A percentile compares a stretch with the other conserved stretches of the same genome.
These are phyloP conservation scores for Gandaritis pyraliata DNA, from an alignment of 2,888 invertebrate species.

Conservation along the genomic window DNA sequence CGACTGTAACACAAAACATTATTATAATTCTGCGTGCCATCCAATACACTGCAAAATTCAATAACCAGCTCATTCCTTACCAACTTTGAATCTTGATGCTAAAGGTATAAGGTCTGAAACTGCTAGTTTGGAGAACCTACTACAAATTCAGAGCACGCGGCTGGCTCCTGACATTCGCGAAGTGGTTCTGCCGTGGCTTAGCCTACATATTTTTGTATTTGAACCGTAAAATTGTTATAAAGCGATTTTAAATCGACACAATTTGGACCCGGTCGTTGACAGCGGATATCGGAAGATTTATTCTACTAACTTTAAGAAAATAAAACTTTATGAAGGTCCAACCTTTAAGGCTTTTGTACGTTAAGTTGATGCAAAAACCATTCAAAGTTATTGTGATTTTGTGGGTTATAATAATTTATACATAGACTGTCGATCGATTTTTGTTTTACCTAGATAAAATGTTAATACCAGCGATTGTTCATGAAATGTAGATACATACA, in stretches of 20 bases:
- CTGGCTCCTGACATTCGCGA: slow-evolving; percentile 45
- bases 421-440: too few relatives aligned
- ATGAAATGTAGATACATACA: too few relatives aligned
- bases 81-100: slow-evolving; percentile 21
- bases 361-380: too few relatives aligned
- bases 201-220: slow-evolving; percentile 44
- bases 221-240: slow-evolving; percentile 53
- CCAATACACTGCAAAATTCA: slow-evolving; percentile 32
- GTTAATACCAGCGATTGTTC: too few relatives aligned
- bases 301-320: slow-evolving; percentile 1
- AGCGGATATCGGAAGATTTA: slow-evolving; percentile 11
- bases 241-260: slow-evolving; percentile 36
- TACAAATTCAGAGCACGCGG: slow-evolving; percentile 48
- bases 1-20: slow-evolving; percentile 18
- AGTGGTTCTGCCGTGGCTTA: slow-evolving; percentile 43
- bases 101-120: slow-evolving; percentile 19
- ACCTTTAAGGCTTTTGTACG: too few relatives aligned
- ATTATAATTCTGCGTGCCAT: slow-evolving; percentile 17
- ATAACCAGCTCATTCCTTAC: slow-evolving; percentile 19
- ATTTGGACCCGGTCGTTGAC: slow-evolving; percentile 8
- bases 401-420: too few relatives aligned
- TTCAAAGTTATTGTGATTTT: too few relatives aligned
- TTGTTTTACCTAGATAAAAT: too few relatives aligned
- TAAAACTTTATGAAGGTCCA: not conserved
- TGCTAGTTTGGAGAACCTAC: slow-evolving; percentile 17